These are phyloP conservation scores for Otus sunia DNA, from an alignment of 2,113 vertebrate species.

Conservation along the genomic window DNA sequence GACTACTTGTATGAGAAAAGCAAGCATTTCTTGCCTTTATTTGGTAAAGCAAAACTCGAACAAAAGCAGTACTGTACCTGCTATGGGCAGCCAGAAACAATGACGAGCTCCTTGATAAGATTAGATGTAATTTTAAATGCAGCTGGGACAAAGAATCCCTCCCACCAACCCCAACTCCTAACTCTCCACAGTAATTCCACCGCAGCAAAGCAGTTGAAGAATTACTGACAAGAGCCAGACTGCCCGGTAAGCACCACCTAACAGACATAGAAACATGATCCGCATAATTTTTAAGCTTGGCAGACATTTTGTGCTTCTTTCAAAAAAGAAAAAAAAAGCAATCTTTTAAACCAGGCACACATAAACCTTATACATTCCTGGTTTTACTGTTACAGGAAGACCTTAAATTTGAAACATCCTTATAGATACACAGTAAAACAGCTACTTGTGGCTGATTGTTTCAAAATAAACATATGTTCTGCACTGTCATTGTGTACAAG, in stretches of 20 bases:
- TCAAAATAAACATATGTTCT: background rate
- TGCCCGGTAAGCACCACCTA: constrained; percentile 67
- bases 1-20: constrained; percentile 21
- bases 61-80: constrained; percentile 92
- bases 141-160: constrained; percentile 76
- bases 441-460: background rate
- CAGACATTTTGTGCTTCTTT: constrained; percentile 73
- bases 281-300: constrained; percentile 68
- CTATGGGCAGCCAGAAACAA: constrained; percentile 81
- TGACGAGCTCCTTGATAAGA: constrained; percentile 83
- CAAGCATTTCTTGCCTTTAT: constrained; percentile 71
- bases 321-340: background rate
- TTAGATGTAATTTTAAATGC: constrained; percentile 83
- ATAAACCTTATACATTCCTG: background rate
- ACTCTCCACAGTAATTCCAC: constrained; percentile 78
- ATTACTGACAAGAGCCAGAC: constrained; percentile 77
- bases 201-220: constrained; percentile 70
- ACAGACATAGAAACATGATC: constrained; percentile 76
- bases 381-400: constrained; percentile 37
- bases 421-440: background rate
- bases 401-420: constrained; percentile 9
- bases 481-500: background rate
- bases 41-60: constrained; percentile 80
- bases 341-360: constrained; percentile 50
- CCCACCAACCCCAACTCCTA: constrained; percentile 64